Base-by-base conservation (phyloP, 37 sponge, comb jelly and placozoan species). In the Ephydatia muelleri region DNA sequence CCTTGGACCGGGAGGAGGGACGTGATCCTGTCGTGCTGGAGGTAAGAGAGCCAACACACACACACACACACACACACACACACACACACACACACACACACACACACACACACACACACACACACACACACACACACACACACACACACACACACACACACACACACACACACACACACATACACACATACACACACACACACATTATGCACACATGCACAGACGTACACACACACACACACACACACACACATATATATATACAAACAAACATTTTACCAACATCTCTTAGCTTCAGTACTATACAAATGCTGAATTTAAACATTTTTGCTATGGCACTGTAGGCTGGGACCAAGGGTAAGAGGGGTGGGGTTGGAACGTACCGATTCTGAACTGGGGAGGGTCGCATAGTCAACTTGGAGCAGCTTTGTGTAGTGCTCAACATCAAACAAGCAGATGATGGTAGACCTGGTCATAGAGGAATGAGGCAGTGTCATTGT, bases 321-420 rank as follows among this genome's bases (percentile, higher is more conserved):
- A 1, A 38, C 38, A 23, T 49, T 40, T 25, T 31, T 22, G 66
- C 8, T 73, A 32, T 68, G 69, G 40, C 64, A 13, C 16, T 67
- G 76, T 67, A 76, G 68, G 14, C 12, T n/a, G n/a, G n/a, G n/a
- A n/a, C n/a, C n/a, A 16, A 3, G 30, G 80, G 80, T 29, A 86
- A 80, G 3, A 49, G 69, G 32, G n/a, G 80, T 28, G 87, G 87
- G 68, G 79, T 75, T 67, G 79, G 79, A 33, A 73, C 88, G 26
- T 87, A 82, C 73, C 83, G 82, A 77, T 80, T 86, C 43, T 72
- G 76, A 49, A 70, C 11, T 33, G 21, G 65, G 65, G 43, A 75
- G 73, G 33, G 21, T 13, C 14, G 79, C 34, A 67, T 90, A 89
- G 80, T 89, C 81, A 11, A 89, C 6, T 30, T 79, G 65, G 26